Conservation (phyloP, 2,888 invertebrate genomes). For the Andrena fulva region DNA sequence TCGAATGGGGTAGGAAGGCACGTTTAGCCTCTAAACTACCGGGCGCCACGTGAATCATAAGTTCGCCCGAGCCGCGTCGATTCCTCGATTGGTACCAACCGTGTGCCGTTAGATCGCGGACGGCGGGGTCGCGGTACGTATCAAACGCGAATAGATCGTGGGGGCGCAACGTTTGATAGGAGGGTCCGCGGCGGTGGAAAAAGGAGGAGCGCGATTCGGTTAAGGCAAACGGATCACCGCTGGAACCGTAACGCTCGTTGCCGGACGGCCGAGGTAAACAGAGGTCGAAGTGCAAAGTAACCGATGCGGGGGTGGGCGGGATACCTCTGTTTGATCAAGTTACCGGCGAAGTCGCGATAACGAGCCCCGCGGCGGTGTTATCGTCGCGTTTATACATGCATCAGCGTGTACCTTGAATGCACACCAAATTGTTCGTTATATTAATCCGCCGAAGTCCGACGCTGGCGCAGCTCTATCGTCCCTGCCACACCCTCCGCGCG, state of each 20-base stretch:
- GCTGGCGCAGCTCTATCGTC: conserved; percentile 47
- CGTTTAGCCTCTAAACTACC: conserved; percentile 20
- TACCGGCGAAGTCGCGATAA: conserved; percentile 59
- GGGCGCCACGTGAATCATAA: background rate
- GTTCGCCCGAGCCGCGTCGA: background rate
- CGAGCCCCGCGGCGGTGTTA: conserved; percentile 46
- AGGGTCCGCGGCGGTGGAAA: background rate
- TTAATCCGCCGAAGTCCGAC: conserved; percentile 71
- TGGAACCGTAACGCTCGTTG: conserved; percentile 33
- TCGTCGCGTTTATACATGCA: conserved; percentile 16
- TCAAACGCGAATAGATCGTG: conserved; percentile 29
- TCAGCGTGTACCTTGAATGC: conserved; percentile 35
- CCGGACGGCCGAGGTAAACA: conserved; percentile 40
- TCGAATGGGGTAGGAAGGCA: background rate
- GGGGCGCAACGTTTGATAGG: background rate
- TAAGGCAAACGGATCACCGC: conserved; percentile 26
- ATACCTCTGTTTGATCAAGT: conserved; percentile 58
- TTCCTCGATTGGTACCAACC: background rate
- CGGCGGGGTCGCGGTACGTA: background rate
- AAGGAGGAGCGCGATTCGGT: background rate
- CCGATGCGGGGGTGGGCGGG: background rate
- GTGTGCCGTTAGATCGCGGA: background rate
- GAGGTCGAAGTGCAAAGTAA: conserved; percentile 26
- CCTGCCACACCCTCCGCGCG: conserved; percentile 30
- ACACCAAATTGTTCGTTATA: conserved; percentile 69